These are phyloP conservation scores for Altica lythri DNA, from an alignment of 2,888 invertebrate species.

Conservation along the genomic window DNA sequence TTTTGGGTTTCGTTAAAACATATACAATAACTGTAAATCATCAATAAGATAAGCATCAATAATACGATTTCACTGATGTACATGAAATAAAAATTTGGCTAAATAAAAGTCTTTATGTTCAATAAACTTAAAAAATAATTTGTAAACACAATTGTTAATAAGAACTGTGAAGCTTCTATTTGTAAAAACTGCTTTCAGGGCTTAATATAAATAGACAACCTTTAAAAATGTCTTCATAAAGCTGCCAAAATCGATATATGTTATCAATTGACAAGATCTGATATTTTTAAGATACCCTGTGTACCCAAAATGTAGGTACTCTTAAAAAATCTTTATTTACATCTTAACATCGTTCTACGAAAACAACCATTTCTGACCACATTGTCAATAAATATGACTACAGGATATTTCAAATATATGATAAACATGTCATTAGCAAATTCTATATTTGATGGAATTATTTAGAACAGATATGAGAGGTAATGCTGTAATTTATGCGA, in stretches of 20 bases:
- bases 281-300: constrained; percentile 7
- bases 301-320: constrained; percentile 6
- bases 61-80: not conserved
- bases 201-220: constrained; percentile 8
- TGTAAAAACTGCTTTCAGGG: not conserved
- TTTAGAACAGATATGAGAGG: no score
- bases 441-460: no score
- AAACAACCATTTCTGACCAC: not conserved
- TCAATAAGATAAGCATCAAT: not conserved
- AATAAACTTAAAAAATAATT: not conserved
- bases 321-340: constrained; percentile 5
- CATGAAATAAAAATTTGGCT: constrained; percentile 1
- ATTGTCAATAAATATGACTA: not conserved
- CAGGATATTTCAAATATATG: not conserved
- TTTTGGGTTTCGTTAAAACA: not conserved
- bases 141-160: not conserved
- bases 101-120: constrained; percentile 3
- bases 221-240: not conserved
- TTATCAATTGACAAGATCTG: constrained; percentile 9
- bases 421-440: no score
- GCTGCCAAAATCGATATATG: constrained; percentile 17
- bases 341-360: not conserved
- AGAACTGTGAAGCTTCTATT: not conserved
- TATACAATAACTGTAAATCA: not conserved
- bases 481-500: no score